phyloP scores from a whole-genome alignment of 2,888 invertebrate genomes.

The Drosophila nr. perissopoda region DNA sequence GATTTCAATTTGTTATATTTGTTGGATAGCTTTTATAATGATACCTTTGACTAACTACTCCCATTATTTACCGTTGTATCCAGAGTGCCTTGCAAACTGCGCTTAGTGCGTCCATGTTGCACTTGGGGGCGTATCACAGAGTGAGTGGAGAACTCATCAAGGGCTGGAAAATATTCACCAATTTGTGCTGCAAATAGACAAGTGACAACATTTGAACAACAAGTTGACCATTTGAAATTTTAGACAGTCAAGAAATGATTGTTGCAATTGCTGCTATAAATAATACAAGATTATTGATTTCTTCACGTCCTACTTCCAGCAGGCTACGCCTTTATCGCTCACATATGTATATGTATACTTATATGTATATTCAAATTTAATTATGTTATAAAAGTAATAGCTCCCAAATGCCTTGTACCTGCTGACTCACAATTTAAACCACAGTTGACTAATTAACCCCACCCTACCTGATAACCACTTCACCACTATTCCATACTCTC shows the following conservation, averaged over 20 bases:
- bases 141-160: slow-evolving; percentile 83
- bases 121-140: slow-evolving; percentile 89
- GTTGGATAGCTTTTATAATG: neutral
- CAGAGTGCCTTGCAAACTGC: slow-evolving; percentile 89
- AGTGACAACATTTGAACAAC: neutral
- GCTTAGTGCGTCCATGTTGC: slow-evolving; percentile 91
- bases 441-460: too few relatives aligned
- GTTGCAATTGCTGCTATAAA: neutral
- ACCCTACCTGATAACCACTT: too few relatives aligned
- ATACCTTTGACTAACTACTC: neutral
- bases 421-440: too few relatives aligned
- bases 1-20: slow-evolving; percentile 15
- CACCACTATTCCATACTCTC: too few relatives aligned
- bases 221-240: neutral
- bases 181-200: slow-evolving; percentile 61
- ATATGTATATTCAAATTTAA: too few relatives aligned
- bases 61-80: slow-evolving; percentile 88
- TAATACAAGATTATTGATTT: neutral
- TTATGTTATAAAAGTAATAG: too few relatives aligned
- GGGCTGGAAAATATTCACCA: slow-evolving; percentile 80
- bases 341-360: too few relatives aligned
- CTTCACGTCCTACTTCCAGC: too few relatives aligned
- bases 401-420: too few relatives aligned
- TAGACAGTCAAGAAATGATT: neutral
- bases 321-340: too few relatives aligned